phyloP scores from a whole-genome alignment of 2,113 vertebrate genomes.

The Lepisosteus oculatus region DNA sequence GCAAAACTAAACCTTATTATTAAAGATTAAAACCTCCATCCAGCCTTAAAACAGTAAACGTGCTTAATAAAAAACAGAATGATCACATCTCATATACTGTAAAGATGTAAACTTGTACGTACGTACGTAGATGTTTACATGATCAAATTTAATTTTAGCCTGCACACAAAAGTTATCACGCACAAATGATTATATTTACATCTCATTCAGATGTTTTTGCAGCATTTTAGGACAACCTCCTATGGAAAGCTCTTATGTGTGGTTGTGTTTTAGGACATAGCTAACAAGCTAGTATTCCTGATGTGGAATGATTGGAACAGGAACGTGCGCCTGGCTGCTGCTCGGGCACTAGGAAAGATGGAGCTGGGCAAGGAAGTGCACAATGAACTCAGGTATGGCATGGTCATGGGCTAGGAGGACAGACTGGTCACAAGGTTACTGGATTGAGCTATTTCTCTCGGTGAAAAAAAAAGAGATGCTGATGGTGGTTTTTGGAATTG shows the following conservation, averaged over 20 bases:
- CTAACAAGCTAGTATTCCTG: conserved; percentile 60
- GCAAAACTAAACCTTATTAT: too few relatives aligned
- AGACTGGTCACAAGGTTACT: too few relatives aligned
- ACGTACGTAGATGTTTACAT: too few relatives aligned
- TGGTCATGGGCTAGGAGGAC: not conserved
- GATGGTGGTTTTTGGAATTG: conserved; percentile 4
- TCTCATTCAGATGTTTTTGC: not conserved
- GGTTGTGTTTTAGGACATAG: conserved; percentile 53
- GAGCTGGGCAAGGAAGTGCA: conserved; percentile 61
- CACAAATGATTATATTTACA: not conserved
- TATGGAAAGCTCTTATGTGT: not conserved
- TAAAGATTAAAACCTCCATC: too few relatives aligned
- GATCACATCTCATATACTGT: too few relatives aligned
- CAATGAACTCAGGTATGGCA: conserved; percentile 56
- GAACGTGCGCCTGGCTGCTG: conserved; percentile 58
- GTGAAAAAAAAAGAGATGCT: not conserved
- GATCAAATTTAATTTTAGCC: too few relatives aligned
- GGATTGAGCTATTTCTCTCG: too few relatives aligned
- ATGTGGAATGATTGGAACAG: conserved; percentile 71
- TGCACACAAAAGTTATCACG: not conserved
- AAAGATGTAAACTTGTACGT: too few relatives aligned
- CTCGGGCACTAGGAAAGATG: conserved; percentile 56
- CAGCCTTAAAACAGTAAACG: too few relatives aligned
- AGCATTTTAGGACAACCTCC: not conserved
- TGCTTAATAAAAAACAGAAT: too few relatives aligned